Percentiles rank a stretch among this genome's conserved stretches.
Evolutionary conservation across 2,113 vertebrate species (phyloP).

Genomic region (Lanius ludovicianus): DNA sequence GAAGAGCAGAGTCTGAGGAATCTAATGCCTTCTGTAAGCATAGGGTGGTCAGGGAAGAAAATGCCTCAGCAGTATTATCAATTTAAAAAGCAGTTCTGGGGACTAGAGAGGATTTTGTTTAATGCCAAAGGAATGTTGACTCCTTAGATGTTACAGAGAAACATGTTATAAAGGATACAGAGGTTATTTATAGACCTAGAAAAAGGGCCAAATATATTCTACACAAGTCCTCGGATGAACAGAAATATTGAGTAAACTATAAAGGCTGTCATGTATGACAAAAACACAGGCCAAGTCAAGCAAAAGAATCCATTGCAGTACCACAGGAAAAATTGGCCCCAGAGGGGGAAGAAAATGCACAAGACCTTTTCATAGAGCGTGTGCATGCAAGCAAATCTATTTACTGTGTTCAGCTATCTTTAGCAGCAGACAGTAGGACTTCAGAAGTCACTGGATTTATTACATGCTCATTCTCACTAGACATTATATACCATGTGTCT

Average conservation of each 20-base stretch:
- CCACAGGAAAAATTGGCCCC: not conserved
- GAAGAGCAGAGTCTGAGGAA: not conserved
- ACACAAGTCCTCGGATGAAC: not conserved
- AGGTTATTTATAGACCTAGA: not conserved
- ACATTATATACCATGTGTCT: not conserved
- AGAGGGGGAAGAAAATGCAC: not conserved
- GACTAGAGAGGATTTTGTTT: constrained; percentile 31
- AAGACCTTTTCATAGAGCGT: rapidly evolving
- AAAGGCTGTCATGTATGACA: not conserved
- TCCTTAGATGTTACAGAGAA: constrained; percentile 29
- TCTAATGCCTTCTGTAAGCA: not conserved
- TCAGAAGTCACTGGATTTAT: not conserved
- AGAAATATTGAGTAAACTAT: not conserved
- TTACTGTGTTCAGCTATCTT: not conserved
- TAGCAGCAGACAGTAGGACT: not conserved
- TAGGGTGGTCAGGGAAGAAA: not conserved
- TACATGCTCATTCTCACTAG: not conserved
- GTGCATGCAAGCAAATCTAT: not conserved
- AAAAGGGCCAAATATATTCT: not conserved
- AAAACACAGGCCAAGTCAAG: not conserved
- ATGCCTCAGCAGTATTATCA: not conserved
- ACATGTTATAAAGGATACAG: not conserved
- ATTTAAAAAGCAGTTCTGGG: not conserved
- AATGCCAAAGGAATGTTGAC: constrained; percentile 32
- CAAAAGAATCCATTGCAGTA: not conserved